Evolutionary conservation across 1,140 invertebrate species (phyloP).

Genomic region (Luehdorfia chinensis): DNA sequence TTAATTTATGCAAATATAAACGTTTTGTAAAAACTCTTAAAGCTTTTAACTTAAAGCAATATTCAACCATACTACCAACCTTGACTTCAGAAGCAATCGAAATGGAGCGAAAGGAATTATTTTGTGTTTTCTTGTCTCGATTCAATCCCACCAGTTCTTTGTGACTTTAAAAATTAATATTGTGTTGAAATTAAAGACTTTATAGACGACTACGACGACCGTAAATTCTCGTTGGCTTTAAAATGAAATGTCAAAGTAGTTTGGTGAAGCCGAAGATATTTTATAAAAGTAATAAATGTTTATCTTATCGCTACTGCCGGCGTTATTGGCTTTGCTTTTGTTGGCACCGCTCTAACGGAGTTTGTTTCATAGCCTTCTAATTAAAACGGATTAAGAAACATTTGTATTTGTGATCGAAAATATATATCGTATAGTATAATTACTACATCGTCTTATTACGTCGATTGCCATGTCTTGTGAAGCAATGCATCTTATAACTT

Average conservation of each 20-base stretch:
- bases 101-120: constrained; percentile 14
- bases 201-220: no score
- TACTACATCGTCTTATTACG: no score
- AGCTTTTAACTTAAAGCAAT: no score
- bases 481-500: no score
- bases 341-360: no score
- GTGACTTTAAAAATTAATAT: neutral
- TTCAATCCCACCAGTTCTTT: neutral
- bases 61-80: constrained; percentile 12
- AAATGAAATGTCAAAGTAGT: neutral
- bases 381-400: neutral
- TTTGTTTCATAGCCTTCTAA: constrained; percentile 1
- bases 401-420: neutral
- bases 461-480: no score
- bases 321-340: neutral
- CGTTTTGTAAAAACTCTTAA: no score
- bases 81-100: constrained; percentile 18
- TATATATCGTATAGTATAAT: no score
- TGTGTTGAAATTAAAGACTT: no score
- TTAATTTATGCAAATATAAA: no score
- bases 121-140: constrained; percentile 1
- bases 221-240: no score
- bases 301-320: neutral
- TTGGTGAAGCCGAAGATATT: neutral
- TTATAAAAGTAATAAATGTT: neutral